Conservation (phyloP, 2,888 invertebrate species). For the Saturnia japonica region DNA sequence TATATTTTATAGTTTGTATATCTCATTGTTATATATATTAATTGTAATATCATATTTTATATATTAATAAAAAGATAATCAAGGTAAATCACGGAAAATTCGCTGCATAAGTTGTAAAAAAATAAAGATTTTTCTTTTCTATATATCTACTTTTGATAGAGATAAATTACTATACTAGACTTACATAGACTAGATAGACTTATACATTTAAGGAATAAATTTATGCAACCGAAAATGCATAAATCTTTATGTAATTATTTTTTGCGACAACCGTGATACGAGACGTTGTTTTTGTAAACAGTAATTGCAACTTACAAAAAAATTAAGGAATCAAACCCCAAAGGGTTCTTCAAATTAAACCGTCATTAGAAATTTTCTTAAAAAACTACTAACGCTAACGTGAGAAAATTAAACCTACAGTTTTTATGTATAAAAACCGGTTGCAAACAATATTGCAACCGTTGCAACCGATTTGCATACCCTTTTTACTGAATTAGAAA, state of each 20-base stretch:
- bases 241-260: slow-evolving; percentile 77
- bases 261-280: slow-evolving; percentile 79
- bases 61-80: background rate
- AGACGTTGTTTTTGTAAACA: slow-evolving; percentile 79
- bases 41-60: background rate
- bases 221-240: slow-evolving; percentile 62
- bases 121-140: background rate
- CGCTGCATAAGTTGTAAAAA: background rate
- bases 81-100: background rate
- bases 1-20: background rate
- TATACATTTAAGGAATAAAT: too few relatives aligned
- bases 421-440: slow-evolving; percentile 57
- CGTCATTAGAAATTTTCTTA: slow-evolving; percentile 73
- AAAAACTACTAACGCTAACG: slow-evolving; percentile 66
- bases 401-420: slow-evolving; percentile 75
- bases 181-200: background rate
- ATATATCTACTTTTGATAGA: background rate
- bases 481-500: slow-evolving; percentile 46
- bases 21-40: background rate
- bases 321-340: slow-evolving; percentile 77
- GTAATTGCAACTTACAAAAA: slow-evolving; percentile 46
- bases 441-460: slow-evolving; percentile 55
- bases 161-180: background rate
- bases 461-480: slow-evolving; percentile 75
- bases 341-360: slow-evolving; percentile 81